Base-by-base conservation (phyloP, 53 echinoderm and acorn worm genomes). In the Astropecten irregularis region DNA sequence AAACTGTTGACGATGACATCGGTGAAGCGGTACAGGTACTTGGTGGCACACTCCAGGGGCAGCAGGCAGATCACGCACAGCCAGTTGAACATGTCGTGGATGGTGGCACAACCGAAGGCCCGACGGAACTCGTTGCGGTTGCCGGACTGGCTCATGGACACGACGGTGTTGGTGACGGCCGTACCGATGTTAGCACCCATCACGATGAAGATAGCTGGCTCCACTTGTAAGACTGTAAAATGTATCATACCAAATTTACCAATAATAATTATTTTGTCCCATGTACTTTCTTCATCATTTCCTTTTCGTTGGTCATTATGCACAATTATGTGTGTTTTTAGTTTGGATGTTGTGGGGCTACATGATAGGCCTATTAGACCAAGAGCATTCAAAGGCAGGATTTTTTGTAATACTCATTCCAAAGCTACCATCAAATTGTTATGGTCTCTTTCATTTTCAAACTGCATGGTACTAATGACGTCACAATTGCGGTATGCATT, bases 51-150 rank as follows among this genome's bases (percentile, higher is more conserved):
- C 51, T 92, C 92, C 44, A 88, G 11, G 0, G 92, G 92, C 14
- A 92, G 68, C 25, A 92, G 74, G 34, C 89, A 69, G 27, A 85
- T 25, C 34, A 85, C 88, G 18, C 76, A 63, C 39, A 92, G 48
- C 92, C 92, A 92, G 92, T 92, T 91, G 88, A 92, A 92, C 81
- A 92, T 84, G 60, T 92, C 92, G 33, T 92, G 92, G 65, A 92
- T 73, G 9, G 92, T 92, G 26, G 92, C 92, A 10, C 84, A 84
- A 10, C 88, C 92, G 55, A 92, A 92, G 15, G 92, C 92, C 33
- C 92, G 71, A 2, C 92, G 73, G 66, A 92, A 92, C 35, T 92
- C 73, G 51, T 92, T 92, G 26, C 92, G 84, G 67, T 92, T 69
- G 56, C 88, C 85, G 9, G 92, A 83, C 50, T 92, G 92, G 26